A percentile compares a stretch with the other conserved stretches of the same genome.
Evolutionary conservation across 2,113 vertebrate genomes (phyloP).

Genomic region (Origma solitaria): DNA sequence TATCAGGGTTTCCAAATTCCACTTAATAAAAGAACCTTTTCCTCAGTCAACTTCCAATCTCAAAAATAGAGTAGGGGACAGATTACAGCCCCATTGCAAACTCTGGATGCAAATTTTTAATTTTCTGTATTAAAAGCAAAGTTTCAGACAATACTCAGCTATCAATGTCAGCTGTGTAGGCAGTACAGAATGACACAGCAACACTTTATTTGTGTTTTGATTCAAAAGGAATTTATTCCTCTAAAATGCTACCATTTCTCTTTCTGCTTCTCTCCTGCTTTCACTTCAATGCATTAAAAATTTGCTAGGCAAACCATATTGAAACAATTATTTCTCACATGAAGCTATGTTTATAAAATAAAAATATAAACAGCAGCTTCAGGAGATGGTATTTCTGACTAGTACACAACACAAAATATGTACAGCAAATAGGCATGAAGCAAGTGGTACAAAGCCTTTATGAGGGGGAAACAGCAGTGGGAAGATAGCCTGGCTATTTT

Average conservation of each 20-base stretch:
- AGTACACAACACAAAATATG: not conserved
- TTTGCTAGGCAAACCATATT: not conserved
- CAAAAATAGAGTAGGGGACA: not conserved
- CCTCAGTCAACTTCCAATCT: not conserved
- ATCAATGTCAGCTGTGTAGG: not conserved
- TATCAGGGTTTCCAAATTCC: not conserved
- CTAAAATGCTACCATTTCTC: not conserved
- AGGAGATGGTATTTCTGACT: not conserved
- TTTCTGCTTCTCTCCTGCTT: not conserved
- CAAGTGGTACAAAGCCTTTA: not conserved
- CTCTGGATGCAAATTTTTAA: not conserved
- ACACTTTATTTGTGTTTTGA: not conserved
- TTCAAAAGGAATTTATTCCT: not conserved
- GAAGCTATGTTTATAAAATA: not conserved
- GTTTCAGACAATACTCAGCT: not conserved
- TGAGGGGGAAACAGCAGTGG: not conserved
- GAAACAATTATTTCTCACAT: not conserved
- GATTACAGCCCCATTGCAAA: not conserved
- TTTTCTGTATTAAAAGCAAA: not conserved
- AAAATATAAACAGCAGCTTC: not conserved
- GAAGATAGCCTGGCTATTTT: not conserved
- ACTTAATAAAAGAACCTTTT: not conserved
- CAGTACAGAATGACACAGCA: not conserved
- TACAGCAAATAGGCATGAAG: not conserved
- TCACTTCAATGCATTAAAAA: not conserved